phyloP scores from a whole-genome alignment of 2,113 vertebrate genomes.

The Epinephelus cyanopodus region DNA sequence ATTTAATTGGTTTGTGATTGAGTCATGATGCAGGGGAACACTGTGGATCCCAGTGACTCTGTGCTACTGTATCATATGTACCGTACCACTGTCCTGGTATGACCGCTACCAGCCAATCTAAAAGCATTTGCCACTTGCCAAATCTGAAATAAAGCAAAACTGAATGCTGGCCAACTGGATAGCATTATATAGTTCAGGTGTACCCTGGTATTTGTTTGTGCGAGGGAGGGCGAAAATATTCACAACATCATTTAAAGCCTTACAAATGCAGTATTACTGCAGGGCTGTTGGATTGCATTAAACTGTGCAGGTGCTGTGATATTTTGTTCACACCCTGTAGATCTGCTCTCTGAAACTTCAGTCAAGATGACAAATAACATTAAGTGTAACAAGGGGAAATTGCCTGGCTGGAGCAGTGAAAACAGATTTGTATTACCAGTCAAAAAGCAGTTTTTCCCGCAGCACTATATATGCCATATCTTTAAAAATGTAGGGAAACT shows the following conservation, averaged over 20 bases:
- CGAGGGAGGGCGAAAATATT: not conserved
- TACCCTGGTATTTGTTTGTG: not conserved
- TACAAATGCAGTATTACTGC: not conserved
- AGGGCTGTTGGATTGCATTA: constrained; percentile 15
- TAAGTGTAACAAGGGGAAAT: constrained; percentile 35
- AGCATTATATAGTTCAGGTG: not conserved
- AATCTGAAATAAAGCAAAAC: not conserved
- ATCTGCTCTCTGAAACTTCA: constrained; percentile 18
- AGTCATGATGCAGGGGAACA: constrained; percentile 9
- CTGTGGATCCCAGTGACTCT: constrained; percentile 4
- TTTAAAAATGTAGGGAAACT: not conserved
- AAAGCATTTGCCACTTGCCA: not conserved
- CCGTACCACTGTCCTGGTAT: not conserved
- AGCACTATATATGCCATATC: not conserved
- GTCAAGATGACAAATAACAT: constrained; percentile 49
- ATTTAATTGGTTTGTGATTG: not conserved
- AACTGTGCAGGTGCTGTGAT: constrained; percentile 12
- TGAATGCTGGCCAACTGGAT: not conserved
- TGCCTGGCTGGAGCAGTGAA: constrained; percentile 6
- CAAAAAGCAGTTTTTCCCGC: constrained; percentile 18
- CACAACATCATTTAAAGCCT: constrained; percentile 19
- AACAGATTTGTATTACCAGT: constrained; percentile 40
- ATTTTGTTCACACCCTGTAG: constrained; percentile 15
- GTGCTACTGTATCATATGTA: not conserved
- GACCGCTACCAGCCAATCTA: not conserved